A percentile compares a stretch with the other conserved stretches of the same genome.
Conservation (phyloP, 2,888 invertebrate species). For the Drosophila pseudotakahashii region DNA sequence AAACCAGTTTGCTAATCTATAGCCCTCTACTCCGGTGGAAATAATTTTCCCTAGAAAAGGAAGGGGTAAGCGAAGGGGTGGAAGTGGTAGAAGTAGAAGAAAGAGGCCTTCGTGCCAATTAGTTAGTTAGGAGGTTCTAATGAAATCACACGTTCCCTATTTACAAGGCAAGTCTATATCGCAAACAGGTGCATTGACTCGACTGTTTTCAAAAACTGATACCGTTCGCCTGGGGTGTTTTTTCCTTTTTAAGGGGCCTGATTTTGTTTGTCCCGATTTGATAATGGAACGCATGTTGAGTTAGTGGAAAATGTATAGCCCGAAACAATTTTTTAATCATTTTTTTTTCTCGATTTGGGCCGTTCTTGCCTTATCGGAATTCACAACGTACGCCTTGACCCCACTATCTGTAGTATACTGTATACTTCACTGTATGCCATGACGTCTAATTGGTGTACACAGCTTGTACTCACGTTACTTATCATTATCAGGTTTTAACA, state of each 20-base stretch:
- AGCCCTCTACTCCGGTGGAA: constrained; percentile 25
- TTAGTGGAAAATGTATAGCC: neutral
- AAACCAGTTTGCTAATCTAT: constrained; percentile 53
- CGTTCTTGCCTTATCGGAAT: constrained; percentile 30
- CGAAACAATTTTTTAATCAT: constrained; percentile 14
- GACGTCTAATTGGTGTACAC: constrained; percentile 18
- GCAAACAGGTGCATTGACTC: constrained; percentile 35
- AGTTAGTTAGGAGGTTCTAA: constrained; percentile 16
- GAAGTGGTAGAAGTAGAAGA: neutral
- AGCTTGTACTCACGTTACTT: constrained; percentile 14
- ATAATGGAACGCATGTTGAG: constrained; percentile 10
- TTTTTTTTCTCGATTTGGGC: constrained; percentile 1
- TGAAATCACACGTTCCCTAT: constrained; percentile 11
- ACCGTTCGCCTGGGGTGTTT: neutral
- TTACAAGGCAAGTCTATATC: neutral
- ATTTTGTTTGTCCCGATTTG: constrained; percentile 22
- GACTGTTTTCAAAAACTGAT: constrained; percentile 22
- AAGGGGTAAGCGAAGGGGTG: neutral
- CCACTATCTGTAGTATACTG: constrained; percentile 4
- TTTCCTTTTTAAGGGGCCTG: constrained; percentile 5
- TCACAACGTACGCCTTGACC: constrained; percentile 38
- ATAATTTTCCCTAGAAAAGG: constrained; percentile 7
- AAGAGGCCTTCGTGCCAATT: constrained; percentile 15
- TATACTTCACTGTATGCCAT: constrained; percentile 7
- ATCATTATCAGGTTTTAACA: constrained; percentile 10